These are phyloP conservation scores for Pseudomugil gertrudae DNA, from an alignment of 2,797 vertebrate genomes.

Conservation along the genomic window DNA sequence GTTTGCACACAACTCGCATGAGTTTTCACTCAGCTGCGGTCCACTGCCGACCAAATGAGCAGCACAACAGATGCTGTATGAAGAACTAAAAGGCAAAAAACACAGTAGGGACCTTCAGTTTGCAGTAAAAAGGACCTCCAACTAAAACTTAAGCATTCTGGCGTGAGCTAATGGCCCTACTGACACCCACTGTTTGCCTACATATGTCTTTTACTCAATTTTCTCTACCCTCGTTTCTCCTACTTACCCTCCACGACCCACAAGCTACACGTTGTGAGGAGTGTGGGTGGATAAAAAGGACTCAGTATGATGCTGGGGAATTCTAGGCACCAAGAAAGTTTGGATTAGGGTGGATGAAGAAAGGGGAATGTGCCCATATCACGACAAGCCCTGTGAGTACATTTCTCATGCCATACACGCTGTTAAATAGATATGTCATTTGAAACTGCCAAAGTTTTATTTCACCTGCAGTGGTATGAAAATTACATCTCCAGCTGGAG, in stretches of 20 bases:
- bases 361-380: constrained; percentile 1
- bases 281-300: constrained; percentile 22
- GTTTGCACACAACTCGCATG: constrained; percentile 2
- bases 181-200: constrained; percentile 29
- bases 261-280: constrained; percentile 16
- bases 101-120: constrained; percentile 31
- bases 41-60: constrained; percentile 21
- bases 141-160: constrained; percentile 40
- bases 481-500: constrained; percentile 21
- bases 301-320: constrained; percentile 12
- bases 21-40: constrained; percentile 10
- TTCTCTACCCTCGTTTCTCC: constrained; percentile 9
- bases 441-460: constrained; percentile 5
- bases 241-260: constrained; percentile 1
- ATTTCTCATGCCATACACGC: not conserved
- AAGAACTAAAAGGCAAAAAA: constrained; percentile 30
- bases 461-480: constrained; percentile 9
- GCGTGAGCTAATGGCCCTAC: constrained; percentile 29
- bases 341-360: not conserved
- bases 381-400: not conserved
- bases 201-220: constrained; percentile 24
- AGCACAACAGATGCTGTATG: constrained; percentile 21
- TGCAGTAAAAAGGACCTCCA: constrained; percentile 42
- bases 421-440: not conserved
- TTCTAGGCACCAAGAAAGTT: constrained; percentile 5